Conservation (phyloP, 2,113 vertebrate genomes). For the Nasalis larvatus region DNA sequence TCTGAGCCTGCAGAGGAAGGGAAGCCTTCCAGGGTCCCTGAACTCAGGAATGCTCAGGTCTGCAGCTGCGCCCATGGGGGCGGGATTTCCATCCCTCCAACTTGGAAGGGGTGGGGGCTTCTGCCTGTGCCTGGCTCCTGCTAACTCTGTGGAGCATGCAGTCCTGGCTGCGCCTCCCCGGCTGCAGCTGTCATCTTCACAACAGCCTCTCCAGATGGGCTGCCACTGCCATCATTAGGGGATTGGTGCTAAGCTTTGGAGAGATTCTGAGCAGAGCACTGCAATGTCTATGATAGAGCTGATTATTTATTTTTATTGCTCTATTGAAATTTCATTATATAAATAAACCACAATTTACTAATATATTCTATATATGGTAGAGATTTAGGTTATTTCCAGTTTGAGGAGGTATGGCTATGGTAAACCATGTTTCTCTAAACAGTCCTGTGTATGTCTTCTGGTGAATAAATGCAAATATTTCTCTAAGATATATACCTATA, state of each 20-base stretch:
- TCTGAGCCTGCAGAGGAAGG: too few species aligned
- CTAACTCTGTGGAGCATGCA: too few species aligned
- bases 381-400: neutral
- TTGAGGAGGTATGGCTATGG: neutral
- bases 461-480: neutral
- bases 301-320: neutral
- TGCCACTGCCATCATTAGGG: too few species aligned
- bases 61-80: rapidly evolving
- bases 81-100: too few species aligned
- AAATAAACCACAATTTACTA: neutral
- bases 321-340: neutral
- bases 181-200: too few species aligned
- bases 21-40: too few species aligned
- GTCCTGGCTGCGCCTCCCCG: too few species aligned
- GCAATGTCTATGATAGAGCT: neutral
- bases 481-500: neutral
- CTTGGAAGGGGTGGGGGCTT: too few species aligned
- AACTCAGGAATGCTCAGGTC: too few species aligned
- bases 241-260: neutral
- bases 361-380: neutral
- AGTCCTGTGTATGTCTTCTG: neutral
- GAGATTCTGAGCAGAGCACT: neutral
- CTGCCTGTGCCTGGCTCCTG: too few species aligned
- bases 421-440: neutral
- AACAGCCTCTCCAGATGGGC: too few species aligned